A percentile compares a stretch with the other conserved stretches of the same genome.
Evolutionary conservation across 2,888 invertebrate species (phyloP).

Genomic region (Aelia acuminata): DNA sequence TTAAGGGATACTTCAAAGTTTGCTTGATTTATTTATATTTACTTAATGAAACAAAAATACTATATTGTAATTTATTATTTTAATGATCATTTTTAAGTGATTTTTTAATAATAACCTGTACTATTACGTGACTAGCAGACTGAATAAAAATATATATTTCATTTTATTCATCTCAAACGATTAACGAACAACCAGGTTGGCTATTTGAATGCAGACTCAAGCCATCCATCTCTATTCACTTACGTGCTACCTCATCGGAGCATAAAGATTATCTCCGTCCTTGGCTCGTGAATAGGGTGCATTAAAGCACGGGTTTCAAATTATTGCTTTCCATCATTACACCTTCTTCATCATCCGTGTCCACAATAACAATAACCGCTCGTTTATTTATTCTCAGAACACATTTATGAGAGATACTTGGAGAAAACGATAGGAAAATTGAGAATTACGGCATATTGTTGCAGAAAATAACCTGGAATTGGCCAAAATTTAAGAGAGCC

Average conservation of each 20-base stretch:
- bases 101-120: too few relatives aligned
- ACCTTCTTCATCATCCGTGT: background rate
- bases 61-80: too few relatives aligned
- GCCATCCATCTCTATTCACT: background rate
- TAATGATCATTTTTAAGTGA: too few relatives aligned
- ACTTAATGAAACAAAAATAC: too few relatives aligned
- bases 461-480: too few relatives aligned
- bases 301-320: slow-evolving; percentile 33
- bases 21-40: too few relatives aligned
- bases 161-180: background rate
- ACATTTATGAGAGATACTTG: background rate
- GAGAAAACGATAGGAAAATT: too few relatives aligned
- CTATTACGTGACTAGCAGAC: background rate
- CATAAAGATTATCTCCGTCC: slow-evolving; percentile 5
- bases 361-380: background rate
- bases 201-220: background rate
- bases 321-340: slow-evolving; percentile 6
- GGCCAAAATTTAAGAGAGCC: too few relatives aligned
- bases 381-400: background rate
- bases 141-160: background rate
- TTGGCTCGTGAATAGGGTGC: background rate
- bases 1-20: too few relatives aligned
- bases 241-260: background rate
- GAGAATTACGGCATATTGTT: too few relatives aligned
- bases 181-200: background rate